phyloP scores from a whole-genome alignment of 2,797 vertebrate genomes.

The Catharus ustulatus region DNA sequence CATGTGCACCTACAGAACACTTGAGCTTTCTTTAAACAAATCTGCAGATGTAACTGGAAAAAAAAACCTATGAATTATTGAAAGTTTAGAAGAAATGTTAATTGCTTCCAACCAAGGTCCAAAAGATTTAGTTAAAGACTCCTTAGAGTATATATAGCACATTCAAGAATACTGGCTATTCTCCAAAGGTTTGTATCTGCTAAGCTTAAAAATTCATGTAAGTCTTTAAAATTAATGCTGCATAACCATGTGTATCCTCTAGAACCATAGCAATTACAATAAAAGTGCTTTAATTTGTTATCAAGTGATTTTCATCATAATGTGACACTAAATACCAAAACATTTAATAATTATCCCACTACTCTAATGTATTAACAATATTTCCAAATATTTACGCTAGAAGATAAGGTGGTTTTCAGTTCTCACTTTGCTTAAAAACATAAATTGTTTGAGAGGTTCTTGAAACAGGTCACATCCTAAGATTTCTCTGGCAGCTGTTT shows the following conservation, averaged over 20 bases:
- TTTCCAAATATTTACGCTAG: slow-evolving; percentile 45
- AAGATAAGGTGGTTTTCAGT: slow-evolving; percentile 17
- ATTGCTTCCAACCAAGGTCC: slow-evolving; percentile 60
- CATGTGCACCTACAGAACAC: neutral
- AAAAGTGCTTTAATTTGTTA: slow-evolving; percentile 61
- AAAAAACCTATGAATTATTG: slow-evolving; percentile 24
- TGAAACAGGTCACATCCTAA: slow-evolving; percentile 28
- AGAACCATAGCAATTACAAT: slow-evolving; percentile 53
- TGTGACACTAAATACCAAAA: slow-evolving; percentile 43
- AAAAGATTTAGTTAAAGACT: slow-evolving; percentile 58
- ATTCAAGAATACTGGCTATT: slow-evolving; percentile 57
- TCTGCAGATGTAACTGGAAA: slow-evolving; percentile 1
- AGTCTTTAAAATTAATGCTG: slow-evolving; percentile 62
- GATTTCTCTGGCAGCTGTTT: slow-evolving; percentile 32
- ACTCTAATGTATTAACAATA: slow-evolving; percentile 17
- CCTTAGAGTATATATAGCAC: slow-evolving; percentile 25
- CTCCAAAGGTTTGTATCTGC: slow-evolving; percentile 61
- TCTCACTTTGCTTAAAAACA: slow-evolving; percentile 22
- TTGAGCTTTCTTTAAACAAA: slow-evolving; percentile 49
- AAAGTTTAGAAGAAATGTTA: slow-evolving; percentile 56
- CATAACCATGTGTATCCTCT: slow-evolving; percentile 51
- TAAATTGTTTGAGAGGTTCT: slow-evolving; percentile 47
- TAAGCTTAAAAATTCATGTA: slow-evolving; percentile 69
- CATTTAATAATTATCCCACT: slow-evolving; percentile 63
- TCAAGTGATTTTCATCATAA: slow-evolving; percentile 54